Percentiles rank a stretch among this genome's conserved stretches.
Evolutionary conservation across 2,113 vertebrate genomes (phyloP).

Genomic region (Atrichornis clamosus): DNA sequence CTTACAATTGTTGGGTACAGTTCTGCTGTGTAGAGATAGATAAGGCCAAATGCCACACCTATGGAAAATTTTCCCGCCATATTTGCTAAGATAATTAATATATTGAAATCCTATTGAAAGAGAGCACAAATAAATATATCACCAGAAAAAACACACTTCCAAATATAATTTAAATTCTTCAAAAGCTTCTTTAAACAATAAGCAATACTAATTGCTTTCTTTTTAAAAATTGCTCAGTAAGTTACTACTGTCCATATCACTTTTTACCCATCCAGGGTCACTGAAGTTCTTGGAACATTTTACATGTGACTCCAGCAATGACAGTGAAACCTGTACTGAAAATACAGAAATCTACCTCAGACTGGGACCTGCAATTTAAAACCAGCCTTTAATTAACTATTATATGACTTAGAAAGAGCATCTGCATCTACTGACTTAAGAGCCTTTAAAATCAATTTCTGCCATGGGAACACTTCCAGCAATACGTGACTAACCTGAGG

Average conservation of each 20-base stretch:
- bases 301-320: background rate
- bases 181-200: background rate
- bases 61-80: conserved; percentile 90
- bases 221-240: background rate
- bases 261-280: background rate
- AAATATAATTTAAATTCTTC: background rate
- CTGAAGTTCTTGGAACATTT: background rate
- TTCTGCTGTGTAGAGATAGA: conserved; percentile 92
- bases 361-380: background rate
- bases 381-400: background rate
- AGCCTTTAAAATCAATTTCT: background rate
- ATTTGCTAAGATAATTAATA: conserved; percentile 71
- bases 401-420: background rate
- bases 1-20: conserved; percentile 90
- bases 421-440: background rate
- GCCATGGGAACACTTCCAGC: background rate
- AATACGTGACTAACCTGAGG: conserved; percentile 74
- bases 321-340: background rate
- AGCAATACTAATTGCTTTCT: background rate
- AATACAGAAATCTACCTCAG: background rate
- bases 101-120: conserved; percentile 46
- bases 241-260: background rate
- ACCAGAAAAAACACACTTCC: background rate
- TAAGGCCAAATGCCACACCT: conserved; percentile 86
- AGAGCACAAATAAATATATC: conserved; percentile 29